These are phyloP conservation scores for Drosophila siamana DNA, from an alignment of 2,888 invertebrate species.

Conservation along the genomic window DNA sequence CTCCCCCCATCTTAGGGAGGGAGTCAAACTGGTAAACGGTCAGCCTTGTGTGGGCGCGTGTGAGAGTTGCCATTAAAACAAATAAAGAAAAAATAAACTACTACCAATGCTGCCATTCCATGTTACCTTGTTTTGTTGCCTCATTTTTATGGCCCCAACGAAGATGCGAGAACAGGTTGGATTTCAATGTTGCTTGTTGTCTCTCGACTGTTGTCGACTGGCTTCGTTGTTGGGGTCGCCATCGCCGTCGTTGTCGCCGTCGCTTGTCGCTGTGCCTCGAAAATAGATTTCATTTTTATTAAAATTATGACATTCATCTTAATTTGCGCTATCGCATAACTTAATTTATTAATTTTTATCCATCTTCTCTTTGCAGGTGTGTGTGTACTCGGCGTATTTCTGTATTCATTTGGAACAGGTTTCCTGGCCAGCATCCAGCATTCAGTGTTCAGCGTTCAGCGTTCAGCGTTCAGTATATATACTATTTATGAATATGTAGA, in stretches of 20 bases:
- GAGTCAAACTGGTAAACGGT: constrained; percentile 35
- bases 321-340: constrained; percentile 76
- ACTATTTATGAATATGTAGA: background rate
- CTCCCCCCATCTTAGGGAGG: background rate
- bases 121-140: constrained; percentile 10
- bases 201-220: no score
- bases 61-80: constrained; percentile 62
- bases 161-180: constrained; percentile 60
- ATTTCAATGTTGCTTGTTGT: constrained; percentile 11
- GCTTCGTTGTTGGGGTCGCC: constrained; percentile 3
- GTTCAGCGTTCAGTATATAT: background rate
- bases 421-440: constrained; percentile 39
- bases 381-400: no score
- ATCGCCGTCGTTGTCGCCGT: no score
- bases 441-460: background rate
- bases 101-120: constrained; percentile 3
- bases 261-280: constrained; percentile 40
- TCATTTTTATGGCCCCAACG: constrained; percentile 12
- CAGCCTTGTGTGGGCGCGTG: constrained; percentile 73
- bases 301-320: constrained; percentile 83
- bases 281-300: constrained; percentile 79
- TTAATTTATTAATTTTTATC: constrained; percentile 74
- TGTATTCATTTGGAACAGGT: constrained; percentile 53
- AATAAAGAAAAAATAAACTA: constrained; percentile 10
- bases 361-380: constrained; percentile 69